phyloP scores from a whole-genome alignment of 53 echinoderm and acorn worm genomes.

The Echinometra lucunter region DNA sequence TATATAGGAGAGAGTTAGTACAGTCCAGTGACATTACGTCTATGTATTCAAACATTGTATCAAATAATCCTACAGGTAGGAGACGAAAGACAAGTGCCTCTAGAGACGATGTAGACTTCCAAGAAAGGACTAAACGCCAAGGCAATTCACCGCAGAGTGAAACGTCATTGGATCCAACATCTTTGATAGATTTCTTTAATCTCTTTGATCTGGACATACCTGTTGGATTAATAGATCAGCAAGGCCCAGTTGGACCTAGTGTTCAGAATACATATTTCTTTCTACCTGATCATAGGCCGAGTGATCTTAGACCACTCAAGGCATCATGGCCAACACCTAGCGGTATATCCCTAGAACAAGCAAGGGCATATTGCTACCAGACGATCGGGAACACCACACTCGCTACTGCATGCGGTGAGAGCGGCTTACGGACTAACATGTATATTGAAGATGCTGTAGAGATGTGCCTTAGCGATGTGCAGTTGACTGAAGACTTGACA shows the following conservation, averaged over 20 bases:
- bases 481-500: constrained; percentile 89
- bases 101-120: background rate
- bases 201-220: constrained; percentile 72
- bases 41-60: constrained; percentile 68
- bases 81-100: constrained; percentile 49
- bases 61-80: background rate
- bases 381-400: constrained; percentile 80
- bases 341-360: constrained; percentile 86
- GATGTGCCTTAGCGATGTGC: constrained; percentile 91
- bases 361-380: constrained; percentile 81
- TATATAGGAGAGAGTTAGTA: constrained; percentile 78
- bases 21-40: constrained; percentile 83
- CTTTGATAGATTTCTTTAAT: constrained; percentile 69
- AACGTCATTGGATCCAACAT: constrained; percentile 36
- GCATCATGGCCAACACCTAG: constrained; percentile 90
- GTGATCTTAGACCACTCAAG: constrained; percentile 77
- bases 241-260: constrained; percentile 17
- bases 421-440: constrained; percentile 78
- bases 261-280: constrained; percentile 78
- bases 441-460: constrained; percentile 89
- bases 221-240: background rate
- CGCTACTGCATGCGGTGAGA: constrained; percentile 77
- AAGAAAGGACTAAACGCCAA: constrained; percentile 51
- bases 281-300: constrained; percentile 80
- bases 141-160: background rate